Base-by-base conservation (phyloP, 2,113 vertebrate genomes). In the Motacilla alba region DNA sequence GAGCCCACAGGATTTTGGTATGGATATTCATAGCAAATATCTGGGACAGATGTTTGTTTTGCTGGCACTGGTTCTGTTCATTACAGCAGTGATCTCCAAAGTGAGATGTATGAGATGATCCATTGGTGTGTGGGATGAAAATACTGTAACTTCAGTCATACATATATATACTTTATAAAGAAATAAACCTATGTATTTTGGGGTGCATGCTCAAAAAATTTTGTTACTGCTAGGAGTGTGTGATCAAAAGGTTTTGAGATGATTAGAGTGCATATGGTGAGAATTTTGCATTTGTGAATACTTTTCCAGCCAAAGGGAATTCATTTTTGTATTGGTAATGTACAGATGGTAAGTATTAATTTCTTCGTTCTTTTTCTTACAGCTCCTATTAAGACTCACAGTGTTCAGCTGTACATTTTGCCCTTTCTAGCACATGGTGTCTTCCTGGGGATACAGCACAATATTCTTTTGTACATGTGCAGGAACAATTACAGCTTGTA, bases 401-500 rank as follows among this genome's bases (percentile, higher is more conserved):
- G 90, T n/a, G 80, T 90, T 96, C 49, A 64, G 77, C 80, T 78
- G 80, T 78, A 89, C 69, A 56, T 91, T 93, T 93, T 90, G 59
- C 69, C 67, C 64, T 89, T 93, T 84, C 83, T 64, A 87, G 94
- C 69, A 72, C 74, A 87, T 2, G 6, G 62, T 1, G 9, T 87
- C 87, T 96, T 93, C 88, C 90, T n/a, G 66, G 80, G 86, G 88
- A 83, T 60, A 58, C 37, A 82, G 80, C 76, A 93, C 83, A 88
- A 77, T 91, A 90, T 94, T 75, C 76, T 94, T 81, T 90, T 95
- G 41, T 95, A 73, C 44, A 28, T 70, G 73, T 60, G 64, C 85
- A 55, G 83, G 83, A 87, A 72, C 83, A 89, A 56, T 87, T 95
- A 82, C 31, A 1, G 12, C 83, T 83, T 89, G 76, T 84, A 83